Percentiles rank a stretch among this genome's conserved stretches.
phyloP scores from a whole-genome alignment of 2,888 invertebrate species.

The Drosophila borealis region DNA sequence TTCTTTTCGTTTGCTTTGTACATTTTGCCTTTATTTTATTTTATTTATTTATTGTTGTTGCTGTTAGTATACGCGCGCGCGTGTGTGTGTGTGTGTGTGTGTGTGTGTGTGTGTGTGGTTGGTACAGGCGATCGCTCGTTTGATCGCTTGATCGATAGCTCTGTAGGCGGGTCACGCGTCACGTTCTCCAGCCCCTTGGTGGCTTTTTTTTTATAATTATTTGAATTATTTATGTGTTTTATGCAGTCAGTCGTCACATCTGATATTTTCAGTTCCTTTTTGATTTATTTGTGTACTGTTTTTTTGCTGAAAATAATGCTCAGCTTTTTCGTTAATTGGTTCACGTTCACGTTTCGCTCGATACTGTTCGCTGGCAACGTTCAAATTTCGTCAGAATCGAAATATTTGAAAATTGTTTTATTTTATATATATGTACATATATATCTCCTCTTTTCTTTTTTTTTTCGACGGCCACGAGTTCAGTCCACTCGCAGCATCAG shows the following conservation, averaged over 20 bases:
- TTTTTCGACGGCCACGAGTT: conserved; percentile 71
- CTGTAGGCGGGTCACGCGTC: conserved; percentile 80
- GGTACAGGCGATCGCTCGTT: conserved; percentile 44
- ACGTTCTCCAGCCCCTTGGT: conserved; percentile 55
- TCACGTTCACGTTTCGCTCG: conserved; percentile 69
- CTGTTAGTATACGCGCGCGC: conserved; percentile 12
- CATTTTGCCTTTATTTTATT: conserved; percentile 68
- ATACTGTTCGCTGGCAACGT: conserved; percentile 57
- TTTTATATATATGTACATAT: conserved; percentile 22
- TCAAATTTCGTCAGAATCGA: conserved; percentile 67
- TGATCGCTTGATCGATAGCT: conserved; percentile 75
- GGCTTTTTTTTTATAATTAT: conserved; percentile 34
- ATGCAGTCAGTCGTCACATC: conserved; percentile 60
- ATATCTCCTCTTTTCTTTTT: conserved; percentile 3
- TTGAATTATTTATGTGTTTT: conserved; percentile 72
- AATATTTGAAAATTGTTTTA: conserved; percentile 60
- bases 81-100: conserved; percentile 11
- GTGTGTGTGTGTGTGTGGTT: conserved; percentile 21
- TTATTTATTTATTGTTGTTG: conserved; percentile 30
- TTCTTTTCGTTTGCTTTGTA: conserved; percentile 75
- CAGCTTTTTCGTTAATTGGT: conserved; percentile 57
- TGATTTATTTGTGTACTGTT: conserved; percentile 1
- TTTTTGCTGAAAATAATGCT: conserved; percentile 27
- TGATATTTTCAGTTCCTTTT: conserved; percentile 39
- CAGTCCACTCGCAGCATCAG: conserved; percentile 61